Conservation (phyloP, 2,797 vertebrate genomes). For the Propithecus deckenii region DNA sequence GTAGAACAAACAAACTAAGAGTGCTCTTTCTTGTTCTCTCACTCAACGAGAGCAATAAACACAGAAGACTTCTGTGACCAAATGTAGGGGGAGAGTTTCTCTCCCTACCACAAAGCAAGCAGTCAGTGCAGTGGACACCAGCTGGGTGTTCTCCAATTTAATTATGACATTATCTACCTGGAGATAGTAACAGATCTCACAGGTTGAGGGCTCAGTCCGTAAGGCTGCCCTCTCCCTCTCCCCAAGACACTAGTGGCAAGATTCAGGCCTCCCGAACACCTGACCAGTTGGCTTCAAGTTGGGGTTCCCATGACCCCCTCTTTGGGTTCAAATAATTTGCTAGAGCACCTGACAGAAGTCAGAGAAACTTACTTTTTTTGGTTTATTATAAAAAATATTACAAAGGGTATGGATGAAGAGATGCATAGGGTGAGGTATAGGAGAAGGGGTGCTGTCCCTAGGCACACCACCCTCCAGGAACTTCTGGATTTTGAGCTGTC, state of each 20-base stretch:
- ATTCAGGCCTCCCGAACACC: background rate
- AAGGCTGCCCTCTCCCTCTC: background rate
- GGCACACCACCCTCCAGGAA: background rate
- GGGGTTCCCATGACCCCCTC: background rate
- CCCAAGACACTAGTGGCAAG: background rate
- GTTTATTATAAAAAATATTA: background rate
- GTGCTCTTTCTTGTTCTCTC: background rate
- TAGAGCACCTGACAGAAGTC: background rate
- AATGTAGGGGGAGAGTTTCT: background rate
- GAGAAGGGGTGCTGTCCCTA: background rate
- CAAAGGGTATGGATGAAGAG: background rate
- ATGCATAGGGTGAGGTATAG: background rate
- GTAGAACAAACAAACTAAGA: background rate
- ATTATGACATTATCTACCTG: no score
- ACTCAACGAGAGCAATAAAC: background rate
- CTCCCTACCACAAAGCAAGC: background rate
- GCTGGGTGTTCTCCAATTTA: no score
- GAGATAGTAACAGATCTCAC: background rate
- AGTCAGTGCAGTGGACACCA: background rate
- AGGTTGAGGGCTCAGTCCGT: background rate
- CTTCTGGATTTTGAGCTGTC: background rate
- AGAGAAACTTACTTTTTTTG: background rate
- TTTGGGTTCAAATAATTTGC: background rate
- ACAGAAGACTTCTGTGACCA: background rate
- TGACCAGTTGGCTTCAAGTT: background rate